Percentiles rank a stretch among this genome's conserved stretches.
Evolutionary conservation across 2,113 vertebrate species (phyloP).

Genomic region (Crotalus tigris): DNA sequence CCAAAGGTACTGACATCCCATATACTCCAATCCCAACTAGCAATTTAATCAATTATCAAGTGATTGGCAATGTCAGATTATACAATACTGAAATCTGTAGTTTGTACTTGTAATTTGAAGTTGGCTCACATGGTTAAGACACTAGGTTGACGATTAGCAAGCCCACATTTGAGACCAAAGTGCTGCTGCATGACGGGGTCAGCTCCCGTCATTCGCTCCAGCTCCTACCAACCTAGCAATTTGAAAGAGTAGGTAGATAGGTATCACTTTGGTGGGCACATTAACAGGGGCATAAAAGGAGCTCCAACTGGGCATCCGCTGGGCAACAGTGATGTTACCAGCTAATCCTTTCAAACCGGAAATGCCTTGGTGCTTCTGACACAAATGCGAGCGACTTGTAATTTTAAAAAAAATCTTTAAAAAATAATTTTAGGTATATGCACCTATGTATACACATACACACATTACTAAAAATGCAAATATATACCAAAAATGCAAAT

Average conservation of each 20-base stretch:
- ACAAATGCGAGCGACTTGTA: not conserved
- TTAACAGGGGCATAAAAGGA: not conserved
- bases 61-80: not conserved
- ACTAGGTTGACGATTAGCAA: not conserved
- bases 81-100: not conserved
- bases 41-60: not conserved
- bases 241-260: not conserved
- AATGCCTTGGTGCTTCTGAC: not conserved
- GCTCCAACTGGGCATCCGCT: not conserved
- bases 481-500: not conserved
- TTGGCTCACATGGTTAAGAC: not conserved
- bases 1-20: not conserved
- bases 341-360: not conserved
- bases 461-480: not conserved
- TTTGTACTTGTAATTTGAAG: not conserved
- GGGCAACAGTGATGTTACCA: not conserved
- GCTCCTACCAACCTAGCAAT: not conserved
- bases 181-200: not conserved
- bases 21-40: not conserved
- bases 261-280: not conserved
- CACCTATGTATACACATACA: not conserved
- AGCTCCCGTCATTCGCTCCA: not conserved
- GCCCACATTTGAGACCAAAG: not conserved
- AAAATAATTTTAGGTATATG: not conserved
- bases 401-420: not conserved